phyloP scores from a whole-genome alignment of 2,888 invertebrate genomes.

The Sphecodes monilicornis region DNA sequence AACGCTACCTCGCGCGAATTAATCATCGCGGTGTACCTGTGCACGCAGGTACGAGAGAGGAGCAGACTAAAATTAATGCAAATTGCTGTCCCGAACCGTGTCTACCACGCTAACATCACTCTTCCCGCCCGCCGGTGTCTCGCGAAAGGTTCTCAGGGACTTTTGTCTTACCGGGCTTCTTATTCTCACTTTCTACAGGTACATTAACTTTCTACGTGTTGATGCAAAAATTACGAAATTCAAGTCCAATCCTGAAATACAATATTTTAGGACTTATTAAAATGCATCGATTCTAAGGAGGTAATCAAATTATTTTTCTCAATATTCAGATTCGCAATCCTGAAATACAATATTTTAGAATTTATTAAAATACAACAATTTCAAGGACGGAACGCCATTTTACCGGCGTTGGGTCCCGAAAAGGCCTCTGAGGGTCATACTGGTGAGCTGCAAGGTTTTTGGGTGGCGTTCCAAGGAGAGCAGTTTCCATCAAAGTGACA shows the following conservation, averaged over 20 bases:
- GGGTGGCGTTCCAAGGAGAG: not conserved
- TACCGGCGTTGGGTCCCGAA: not conserved
- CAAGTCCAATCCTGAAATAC: not conserved
- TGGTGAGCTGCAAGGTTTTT: not conserved
- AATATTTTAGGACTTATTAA: not conserved
- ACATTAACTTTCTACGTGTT: not conserved
- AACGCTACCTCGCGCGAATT: constrained; percentile 17
- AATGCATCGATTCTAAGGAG: not conserved
- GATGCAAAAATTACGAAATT: not conserved
- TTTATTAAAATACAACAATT: not conserved
- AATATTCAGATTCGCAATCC: no score
- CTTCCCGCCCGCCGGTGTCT: not conserved
- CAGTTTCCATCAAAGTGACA: constrained; percentile 5
- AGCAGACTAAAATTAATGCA: constrained; percentile 38
- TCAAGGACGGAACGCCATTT: not conserved
- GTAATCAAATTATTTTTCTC: no score
- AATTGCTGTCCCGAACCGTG: constrained; percentile 29
- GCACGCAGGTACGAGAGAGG: constrained; percentile 13
- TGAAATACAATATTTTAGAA: not conserved
- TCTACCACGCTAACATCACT: constrained; percentile 8
- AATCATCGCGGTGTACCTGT: constrained; percentile 17
- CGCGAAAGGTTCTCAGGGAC: not conserved
- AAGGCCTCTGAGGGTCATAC: no score
- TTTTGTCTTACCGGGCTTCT: not conserved
- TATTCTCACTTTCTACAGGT: not conserved